A percentile compares a stretch with the other conserved stretches of the same genome.
Evolutionary conservation across 1,140 invertebrate genomes (phyloP).

Genomic region (Drosophila ercepeae): DNA sequence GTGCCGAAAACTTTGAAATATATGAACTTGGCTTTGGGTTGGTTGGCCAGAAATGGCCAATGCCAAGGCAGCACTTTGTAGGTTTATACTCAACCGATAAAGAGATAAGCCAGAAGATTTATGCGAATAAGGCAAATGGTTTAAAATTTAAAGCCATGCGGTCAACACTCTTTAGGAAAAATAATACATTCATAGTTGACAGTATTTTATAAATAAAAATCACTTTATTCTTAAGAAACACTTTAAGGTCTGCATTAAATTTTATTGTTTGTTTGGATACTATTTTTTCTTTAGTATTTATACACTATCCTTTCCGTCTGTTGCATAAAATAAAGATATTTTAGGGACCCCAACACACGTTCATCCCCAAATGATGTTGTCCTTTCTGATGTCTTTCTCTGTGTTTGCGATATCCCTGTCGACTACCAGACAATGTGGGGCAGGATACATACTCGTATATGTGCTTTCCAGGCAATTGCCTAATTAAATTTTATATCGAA

Average conservation of each 20-base stretch:
- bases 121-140: conserved; percentile 23
- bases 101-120: conserved; percentile 61
- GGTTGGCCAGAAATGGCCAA: neutral
- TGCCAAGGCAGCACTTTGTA: conserved; percentile 58
- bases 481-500: conserved; percentile 80
- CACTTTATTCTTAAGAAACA: neutral
- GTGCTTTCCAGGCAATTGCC: conserved; percentile 65
- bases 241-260: no score
- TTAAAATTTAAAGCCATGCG: neutral
- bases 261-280: no score
- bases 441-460: conserved; percentile 24
- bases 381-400: neutral
- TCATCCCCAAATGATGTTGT: conserved; percentile 44
- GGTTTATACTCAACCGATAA: conserved; percentile 52
- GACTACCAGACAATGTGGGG: conserved; percentile 20
- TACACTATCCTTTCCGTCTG: neutral
- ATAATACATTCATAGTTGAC: no score
- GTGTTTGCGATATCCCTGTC: conserved; percentile 11
- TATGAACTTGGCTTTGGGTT: conserved; percentile 37
- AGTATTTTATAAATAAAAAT: no score
- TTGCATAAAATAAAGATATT: conserved; percentile 59
- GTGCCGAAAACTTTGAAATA: conserved; percentile 30
- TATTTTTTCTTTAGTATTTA: neutral
- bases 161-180: neutral
- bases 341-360: conserved; percentile 33